Percentiles rank a stretch among this genome's conserved stretches.
phyloP scores from a whole-genome alignment of 1,140 invertebrate species.

The Aporrectodea caliginosa region DNA sequence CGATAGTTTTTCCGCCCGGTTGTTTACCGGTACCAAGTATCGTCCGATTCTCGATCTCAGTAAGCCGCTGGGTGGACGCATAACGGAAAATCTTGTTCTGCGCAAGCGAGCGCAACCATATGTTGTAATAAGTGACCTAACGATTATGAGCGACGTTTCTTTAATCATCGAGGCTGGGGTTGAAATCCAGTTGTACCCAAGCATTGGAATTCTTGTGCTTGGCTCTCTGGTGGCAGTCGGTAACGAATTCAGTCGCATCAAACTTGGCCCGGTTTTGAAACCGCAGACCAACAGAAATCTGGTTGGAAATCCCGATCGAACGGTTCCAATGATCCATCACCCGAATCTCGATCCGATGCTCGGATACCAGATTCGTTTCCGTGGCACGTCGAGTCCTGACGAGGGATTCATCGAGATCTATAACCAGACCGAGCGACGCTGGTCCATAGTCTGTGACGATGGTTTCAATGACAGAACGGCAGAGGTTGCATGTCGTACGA shows the following conservation, averaged over 20 bases:
- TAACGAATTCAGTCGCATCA: slow-evolving; percentile 70
- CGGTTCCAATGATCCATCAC: background rate
- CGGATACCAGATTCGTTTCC: slow-evolving; percentile 30
- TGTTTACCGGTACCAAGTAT: slow-evolving; percentile 60
- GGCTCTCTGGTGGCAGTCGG: slow-evolving; percentile 83
- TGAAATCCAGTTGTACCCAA: slow-evolving; percentile 87
- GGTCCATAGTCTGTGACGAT: slow-evolving; percentile 93
- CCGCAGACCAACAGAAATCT: background rate
- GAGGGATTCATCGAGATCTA: slow-evolving; percentile 87
- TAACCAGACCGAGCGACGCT: slow-evolving; percentile 88
- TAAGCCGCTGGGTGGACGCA: slow-evolving; percentile 73
- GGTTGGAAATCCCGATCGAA: background rate
- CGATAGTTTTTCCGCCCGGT: slow-evolving; percentile 42
- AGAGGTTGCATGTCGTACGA: slow-evolving; percentile 79
- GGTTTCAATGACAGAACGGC: slow-evolving; percentile 68
- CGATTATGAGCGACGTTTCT: slow-evolving; percentile 85
- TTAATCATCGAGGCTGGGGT: slow-evolving; percentile 85
- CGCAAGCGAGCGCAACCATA: slow-evolving; percentile 70
- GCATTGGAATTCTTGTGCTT: slow-evolving; percentile 92
- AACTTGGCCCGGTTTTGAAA: slow-evolving; percentile 68
- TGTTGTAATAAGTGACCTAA: slow-evolving; percentile 80
- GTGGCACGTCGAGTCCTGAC: slow-evolving; percentile 40
- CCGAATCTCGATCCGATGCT: slow-evolving; percentile 9
- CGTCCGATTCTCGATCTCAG: slow-evolving; percentile 35
- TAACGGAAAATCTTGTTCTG: slow-evolving; percentile 71